Evolutionary conservation across 2,113 vertebrate species (phyloP).

Genomic region (Engystomops pustulosus): DNA sequence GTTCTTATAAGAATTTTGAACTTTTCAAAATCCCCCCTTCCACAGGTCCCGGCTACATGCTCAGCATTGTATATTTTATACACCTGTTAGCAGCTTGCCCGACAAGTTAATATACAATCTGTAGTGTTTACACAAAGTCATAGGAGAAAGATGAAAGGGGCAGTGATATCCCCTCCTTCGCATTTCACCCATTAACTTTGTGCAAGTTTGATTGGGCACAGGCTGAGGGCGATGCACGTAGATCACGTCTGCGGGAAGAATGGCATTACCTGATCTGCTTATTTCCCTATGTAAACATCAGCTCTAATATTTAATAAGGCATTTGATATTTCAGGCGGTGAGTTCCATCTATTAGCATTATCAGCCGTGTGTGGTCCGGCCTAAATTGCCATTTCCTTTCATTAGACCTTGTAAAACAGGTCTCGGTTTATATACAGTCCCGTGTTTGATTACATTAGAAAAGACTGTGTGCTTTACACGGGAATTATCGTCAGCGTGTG

Average conservation of each 20-base stretch:
- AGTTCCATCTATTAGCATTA: conserved; percentile 45
- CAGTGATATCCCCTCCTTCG: not conserved
- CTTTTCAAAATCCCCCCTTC: too few relatives aligned
- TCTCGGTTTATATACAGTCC: conserved; percentile 61
- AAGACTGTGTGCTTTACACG: conserved; percentile 64
- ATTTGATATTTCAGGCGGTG: conserved; percentile 63
- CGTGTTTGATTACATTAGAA: conserved; percentile 64
- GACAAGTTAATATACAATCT: conserved; percentile 12
- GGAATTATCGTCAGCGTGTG: conserved; percentile 64
- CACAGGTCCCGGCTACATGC: too few relatives aligned
- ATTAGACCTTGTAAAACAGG: conserved; percentile 61
- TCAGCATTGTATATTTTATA: not conserved
- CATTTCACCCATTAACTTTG: conserved; percentile 17
- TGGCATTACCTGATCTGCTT: conserved; percentile 60
- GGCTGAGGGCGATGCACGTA: not conserved
- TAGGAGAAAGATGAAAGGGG: conserved; percentile 23
- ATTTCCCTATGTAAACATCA: conserved; percentile 67
- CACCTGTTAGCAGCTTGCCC: conserved; percentile 25
- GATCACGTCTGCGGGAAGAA: not conserved
- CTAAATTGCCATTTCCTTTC: conserved; percentile 63
- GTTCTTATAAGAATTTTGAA: too few relatives aligned
- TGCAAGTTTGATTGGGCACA: conserved; percentile 35
- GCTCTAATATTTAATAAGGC: conserved; percentile 70
- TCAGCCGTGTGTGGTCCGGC: conserved; percentile 70
- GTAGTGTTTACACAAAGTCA: not conserved